phyloP scores from a whole-genome alignment of 2,888 invertebrate species.

The Melitaea athalia region DNA sequence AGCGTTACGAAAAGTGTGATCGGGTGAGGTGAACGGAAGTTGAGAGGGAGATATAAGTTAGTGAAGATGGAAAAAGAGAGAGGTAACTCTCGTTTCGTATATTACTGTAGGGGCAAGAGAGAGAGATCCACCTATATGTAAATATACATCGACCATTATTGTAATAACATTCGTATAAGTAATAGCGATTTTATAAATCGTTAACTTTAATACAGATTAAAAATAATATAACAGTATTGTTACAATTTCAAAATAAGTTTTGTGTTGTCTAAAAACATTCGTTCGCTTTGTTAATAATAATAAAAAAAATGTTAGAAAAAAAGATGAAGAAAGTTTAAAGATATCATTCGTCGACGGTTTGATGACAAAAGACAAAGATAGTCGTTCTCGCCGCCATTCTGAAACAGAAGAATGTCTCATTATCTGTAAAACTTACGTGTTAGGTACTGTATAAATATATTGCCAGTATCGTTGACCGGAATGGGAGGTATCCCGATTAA shows the following conservation, averaged over 20 bases:
- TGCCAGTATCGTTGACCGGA: constrained; percentile 62
- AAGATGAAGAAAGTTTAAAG: background rate
- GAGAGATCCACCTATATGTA: no score
- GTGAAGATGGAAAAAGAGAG: no score
- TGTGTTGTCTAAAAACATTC: no score
- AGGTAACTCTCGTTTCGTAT: no score
- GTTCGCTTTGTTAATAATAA: no score
- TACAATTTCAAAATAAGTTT: no score
- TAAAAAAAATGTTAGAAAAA: background rate
- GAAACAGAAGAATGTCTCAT: constrained; percentile 57
- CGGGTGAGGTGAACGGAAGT: no score
- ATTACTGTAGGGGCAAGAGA: no score
- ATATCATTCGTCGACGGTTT: background rate
- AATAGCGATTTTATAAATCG: constrained; percentile 1
- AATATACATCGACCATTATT: background rate
- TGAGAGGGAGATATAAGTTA: no score
- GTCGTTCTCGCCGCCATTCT: constrained; percentile 44
- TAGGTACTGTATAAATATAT: constrained; percentile 71
- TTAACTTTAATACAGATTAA: background rate
- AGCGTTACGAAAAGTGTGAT: no score
- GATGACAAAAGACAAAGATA: background rate
- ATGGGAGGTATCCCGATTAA: constrained; percentile 58
- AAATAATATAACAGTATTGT: background rate
- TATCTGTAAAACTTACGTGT: constrained; percentile 69
- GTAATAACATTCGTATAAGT: constrained; percentile 7